Conservation (phyloP, 2,888 invertebrate genomes). For the Julus scandinavius region DNA sequence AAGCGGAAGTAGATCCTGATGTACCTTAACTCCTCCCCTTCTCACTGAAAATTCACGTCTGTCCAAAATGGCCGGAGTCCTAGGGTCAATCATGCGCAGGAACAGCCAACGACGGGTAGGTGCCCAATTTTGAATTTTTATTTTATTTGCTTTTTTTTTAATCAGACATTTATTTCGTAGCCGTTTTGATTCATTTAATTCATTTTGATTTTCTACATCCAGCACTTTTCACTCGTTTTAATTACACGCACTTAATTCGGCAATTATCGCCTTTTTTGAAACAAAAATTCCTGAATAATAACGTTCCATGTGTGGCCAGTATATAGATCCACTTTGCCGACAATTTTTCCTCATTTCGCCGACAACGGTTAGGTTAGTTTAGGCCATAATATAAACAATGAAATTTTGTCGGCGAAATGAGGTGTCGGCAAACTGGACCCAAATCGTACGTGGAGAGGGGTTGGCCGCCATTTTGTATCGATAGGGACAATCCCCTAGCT, state of each 20-base stretch:
- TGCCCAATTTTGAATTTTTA: constrained; percentile 32
- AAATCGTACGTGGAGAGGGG: not conserved
- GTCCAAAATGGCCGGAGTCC: constrained; percentile 58
- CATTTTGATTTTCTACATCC: not conserved
- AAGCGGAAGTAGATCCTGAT: constrained; percentile 49
- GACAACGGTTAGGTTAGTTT: too few species aligned
- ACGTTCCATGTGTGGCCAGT: too few species aligned
- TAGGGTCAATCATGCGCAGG: constrained; percentile 59
- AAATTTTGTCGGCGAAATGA: too few species aligned
- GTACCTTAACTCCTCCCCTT: constrained; percentile 51
- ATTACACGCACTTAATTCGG: constrained; percentile 13
- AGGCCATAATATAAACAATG: too few species aligned
- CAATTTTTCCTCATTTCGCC: too few species aligned
- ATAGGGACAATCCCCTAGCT: not conserved
- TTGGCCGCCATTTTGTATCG: not conserved
- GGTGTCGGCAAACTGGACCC: too few species aligned
- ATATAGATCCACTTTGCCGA: too few species aligned
- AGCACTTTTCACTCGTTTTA: constrained; percentile 28
- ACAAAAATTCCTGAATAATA: not conserved
- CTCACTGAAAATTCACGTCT: constrained; percentile 51
- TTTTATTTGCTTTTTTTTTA: constrained; percentile 41
- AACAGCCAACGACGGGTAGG: constrained; percentile 59
- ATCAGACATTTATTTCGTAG: not conserved
- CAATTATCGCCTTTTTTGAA: not conserved
- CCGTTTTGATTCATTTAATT: not conserved